These are phyloP conservation scores for Zophobas morio DNA, from an alignment of 1,140 invertebrate genomes.

Conservation along the genomic window DNA sequence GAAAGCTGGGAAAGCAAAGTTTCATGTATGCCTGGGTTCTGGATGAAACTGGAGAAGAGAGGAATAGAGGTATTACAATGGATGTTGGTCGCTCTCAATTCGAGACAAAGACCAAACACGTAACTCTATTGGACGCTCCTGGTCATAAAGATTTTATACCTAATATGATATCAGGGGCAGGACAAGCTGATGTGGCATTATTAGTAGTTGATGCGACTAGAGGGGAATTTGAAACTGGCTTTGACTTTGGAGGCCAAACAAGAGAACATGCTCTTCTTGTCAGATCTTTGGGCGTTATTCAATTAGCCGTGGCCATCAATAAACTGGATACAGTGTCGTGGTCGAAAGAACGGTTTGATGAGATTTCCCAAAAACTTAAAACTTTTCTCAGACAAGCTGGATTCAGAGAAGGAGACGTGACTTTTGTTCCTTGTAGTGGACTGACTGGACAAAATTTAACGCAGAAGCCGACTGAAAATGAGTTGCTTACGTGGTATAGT, in stretches of 20 bases:
- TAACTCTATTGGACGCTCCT: constrained; percentile 95
- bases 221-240: constrained; percentile 99
- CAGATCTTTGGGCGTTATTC: constrained; percentile 91
- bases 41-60: constrained; percentile 98
- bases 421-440: constrained; percentile 96
- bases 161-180: constrained; percentile 98
- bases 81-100: constrained; percentile 96
- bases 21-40: constrained; percentile 99
- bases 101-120: constrained; percentile 87
- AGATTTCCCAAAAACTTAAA: constrained; percentile 89
- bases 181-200: constrained; percentile 97
- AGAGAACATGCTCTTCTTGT: constrained; percentile 96
- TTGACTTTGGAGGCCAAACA: constrained; percentile 97
- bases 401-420: constrained; percentile 90
- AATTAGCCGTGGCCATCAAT: constrained; percentile 89
- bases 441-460: constrained; percentile 94
- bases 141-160: constrained; percentile 99
- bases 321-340: constrained; percentile 89
- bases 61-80: constrained; percentile 91
- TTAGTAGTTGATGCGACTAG: constrained; percentile 95
- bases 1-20: constrained; percentile 97
- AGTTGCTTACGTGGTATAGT: constrained; percentile 86
- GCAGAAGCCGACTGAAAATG: constrained; percentile 76
- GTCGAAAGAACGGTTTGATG: constrained; percentile 86
- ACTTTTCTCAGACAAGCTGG: constrained; percentile 96